Percentiles rank a stretch among this genome's conserved stretches.
phyloP scores from a whole-genome alignment of 2,888 invertebrate species.

The Cheilosia scutellata region DNA sequence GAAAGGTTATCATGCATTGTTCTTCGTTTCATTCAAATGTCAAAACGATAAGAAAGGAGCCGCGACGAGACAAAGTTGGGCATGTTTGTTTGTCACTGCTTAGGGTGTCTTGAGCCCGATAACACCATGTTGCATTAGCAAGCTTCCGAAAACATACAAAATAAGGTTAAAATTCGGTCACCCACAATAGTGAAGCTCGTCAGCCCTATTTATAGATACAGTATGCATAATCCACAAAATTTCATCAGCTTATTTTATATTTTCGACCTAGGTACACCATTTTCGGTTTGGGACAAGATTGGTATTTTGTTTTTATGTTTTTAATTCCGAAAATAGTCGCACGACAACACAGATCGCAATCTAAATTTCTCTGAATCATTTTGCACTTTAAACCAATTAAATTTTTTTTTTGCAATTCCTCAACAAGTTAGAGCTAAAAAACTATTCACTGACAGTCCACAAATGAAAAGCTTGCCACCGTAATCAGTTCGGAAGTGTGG shows the following conservation, averaged over 20 bases:
- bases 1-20: conserved; percentile 71
- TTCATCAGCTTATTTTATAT: conserved; percentile 6
- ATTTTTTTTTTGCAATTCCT: no score
- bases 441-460: no score
- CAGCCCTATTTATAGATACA: neutral
- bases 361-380: conserved; percentile 45
- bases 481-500: no score
- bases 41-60: conserved; percentile 40
- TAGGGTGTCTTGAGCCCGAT: conserved; percentile 49
- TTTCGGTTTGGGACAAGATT: no score
- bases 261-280: neutral
- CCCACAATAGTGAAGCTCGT: neutral
- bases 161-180: conserved; percentile 11
- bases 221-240: conserved; percentile 3
- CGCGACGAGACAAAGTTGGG: conserved; percentile 39
- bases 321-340: conserved; percentile 42
- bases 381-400: conserved; percentile 38
- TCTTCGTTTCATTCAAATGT: conserved; percentile 37
- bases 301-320: neutral
- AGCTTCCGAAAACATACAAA: conserved; percentile 14
- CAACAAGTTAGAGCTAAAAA: no score
- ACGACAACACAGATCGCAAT: neutral
- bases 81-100: conserved; percentile 49
- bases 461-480: no score
- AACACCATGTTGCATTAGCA: conserved; percentile 27